Evolutionary conservation across 2,113 vertebrate genomes (phyloP).

Genomic region (Romanogobio albipinnatus): DNA sequence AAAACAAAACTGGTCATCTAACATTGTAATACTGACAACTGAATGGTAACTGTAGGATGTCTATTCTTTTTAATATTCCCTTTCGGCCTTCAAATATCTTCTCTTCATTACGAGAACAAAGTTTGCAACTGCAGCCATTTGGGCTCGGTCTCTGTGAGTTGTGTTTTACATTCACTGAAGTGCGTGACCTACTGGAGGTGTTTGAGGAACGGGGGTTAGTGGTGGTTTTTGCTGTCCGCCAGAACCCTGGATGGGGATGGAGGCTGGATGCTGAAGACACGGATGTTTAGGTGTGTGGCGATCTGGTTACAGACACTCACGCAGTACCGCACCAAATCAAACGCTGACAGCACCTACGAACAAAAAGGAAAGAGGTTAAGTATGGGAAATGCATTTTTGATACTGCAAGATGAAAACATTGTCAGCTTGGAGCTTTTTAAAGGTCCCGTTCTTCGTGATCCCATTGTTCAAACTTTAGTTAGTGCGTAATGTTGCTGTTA

Average conservation of each 20-base stretch:
- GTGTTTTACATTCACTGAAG: constrained; percentile 36
- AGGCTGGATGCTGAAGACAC: constrained; percentile 83
- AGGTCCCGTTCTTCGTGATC: too few species aligned
- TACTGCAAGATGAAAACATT: neutral
- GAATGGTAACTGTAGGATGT: neutral
- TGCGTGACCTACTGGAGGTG: constrained; percentile 24
- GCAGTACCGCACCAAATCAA: constrained; percentile 85
- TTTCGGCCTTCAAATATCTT: neutral
- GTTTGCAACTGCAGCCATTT: neutral
- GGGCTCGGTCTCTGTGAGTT: neutral
- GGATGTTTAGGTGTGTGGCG: constrained; percentile 84
- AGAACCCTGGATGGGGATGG: constrained; percentile 70
- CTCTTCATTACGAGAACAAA: neutral
- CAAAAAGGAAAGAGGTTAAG: constrained; percentile 22
- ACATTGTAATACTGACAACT: neutral
- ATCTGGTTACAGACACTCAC: constrained; percentile 88
- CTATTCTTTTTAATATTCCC: neutral
- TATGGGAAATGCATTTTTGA: neutral
- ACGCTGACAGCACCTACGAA: constrained; percentile 79
- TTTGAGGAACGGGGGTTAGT: constrained; percentile 30
- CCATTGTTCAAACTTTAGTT: too few species aligned
- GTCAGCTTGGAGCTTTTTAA: neutral
- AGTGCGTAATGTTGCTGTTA: too few species aligned
- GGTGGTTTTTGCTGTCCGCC: constrained; percentile 62
- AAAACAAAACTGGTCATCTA: neutral